Evolutionary conservation across 2,113 vertebrate genomes (phyloP).

Genomic region (Pagrus major): DNA sequence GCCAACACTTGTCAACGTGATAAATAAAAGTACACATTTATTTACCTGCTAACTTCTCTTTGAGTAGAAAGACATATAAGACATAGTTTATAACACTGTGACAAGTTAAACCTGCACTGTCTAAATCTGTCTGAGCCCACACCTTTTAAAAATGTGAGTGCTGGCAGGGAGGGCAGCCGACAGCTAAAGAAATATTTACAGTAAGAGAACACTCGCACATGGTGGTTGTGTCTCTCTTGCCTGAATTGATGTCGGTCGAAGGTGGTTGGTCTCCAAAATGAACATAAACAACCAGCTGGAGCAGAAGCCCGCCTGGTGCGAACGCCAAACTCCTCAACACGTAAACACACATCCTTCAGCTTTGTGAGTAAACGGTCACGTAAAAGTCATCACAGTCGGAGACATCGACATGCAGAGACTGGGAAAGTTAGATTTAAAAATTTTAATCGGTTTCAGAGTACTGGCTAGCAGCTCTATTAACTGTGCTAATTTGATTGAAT

Average conservation of each 20-base stretch:
- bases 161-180: constrained; percentile 68
- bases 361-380: constrained; percentile 39
- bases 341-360: constrained; percentile 73
- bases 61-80: neutral
- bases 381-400: constrained; percentile 35
- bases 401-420: neutral
- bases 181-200: constrained; percentile 86
- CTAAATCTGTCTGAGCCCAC: constrained; percentile 46
- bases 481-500: neutral
- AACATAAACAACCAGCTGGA: constrained; percentile 78
- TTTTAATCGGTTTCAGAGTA: constrained; percentile 6
- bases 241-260: constrained; percentile 69
- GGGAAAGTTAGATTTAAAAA: neutral
- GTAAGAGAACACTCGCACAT: constrained; percentile 69
- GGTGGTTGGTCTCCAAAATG: constrained; percentile 75
- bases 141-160: constrained; percentile 48
- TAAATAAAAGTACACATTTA: neutral
- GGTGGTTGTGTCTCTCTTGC: constrained; percentile 74
- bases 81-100: no score
- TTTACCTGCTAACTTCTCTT: neutral
- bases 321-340: constrained; percentile 52
- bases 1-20: neutral
- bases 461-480: neutral
- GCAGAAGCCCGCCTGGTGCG: constrained; percentile 60
- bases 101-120: constrained; percentile 32